Evolutionary conservation across 2,888 invertebrate genomes (phyloP).

Genomic region (Meiosimyza platycephala): DNA sequence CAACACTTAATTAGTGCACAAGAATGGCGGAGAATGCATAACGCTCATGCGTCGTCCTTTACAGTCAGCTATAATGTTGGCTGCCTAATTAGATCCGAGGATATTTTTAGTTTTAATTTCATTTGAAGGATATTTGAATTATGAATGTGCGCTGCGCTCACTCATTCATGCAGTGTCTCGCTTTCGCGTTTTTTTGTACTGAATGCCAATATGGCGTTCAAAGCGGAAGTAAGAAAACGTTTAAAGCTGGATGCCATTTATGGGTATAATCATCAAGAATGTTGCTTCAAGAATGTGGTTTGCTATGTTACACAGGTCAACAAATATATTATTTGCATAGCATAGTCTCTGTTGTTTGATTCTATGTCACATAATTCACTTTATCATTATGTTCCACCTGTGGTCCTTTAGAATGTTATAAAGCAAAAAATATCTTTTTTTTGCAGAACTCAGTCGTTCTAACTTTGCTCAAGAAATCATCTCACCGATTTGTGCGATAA

Average conservation of each 20-base stretch:
- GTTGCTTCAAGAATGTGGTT: too few relatives aligned
- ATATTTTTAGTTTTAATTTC: neutral
- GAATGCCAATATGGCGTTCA: constrained; percentile 24
- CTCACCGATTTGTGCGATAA: too few relatives aligned
- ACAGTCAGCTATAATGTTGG: neutral
- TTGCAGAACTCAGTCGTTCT: too few relatives aligned
- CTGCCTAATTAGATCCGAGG: constrained; percentile 15
- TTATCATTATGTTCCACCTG: too few relatives aligned
- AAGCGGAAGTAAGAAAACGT: constrained; percentile 56
- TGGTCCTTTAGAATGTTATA: too few relatives aligned
- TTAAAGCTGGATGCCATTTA: constrained; percentile 56
- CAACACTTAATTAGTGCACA: constrained; percentile 33
- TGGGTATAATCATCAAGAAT: neutral
- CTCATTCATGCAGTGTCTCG: neutral
- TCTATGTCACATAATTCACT: too few relatives aligned
- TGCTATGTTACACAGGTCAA: too few relatives aligned
- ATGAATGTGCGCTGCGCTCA: constrained; percentile 9
- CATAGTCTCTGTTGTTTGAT: too few relatives aligned
- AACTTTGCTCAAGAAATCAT: too few relatives aligned
- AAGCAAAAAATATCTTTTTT: too few relatives aligned
- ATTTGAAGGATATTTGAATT: neutral
- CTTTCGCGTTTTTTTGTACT: neutral
- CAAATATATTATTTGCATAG: too few relatives aligned
- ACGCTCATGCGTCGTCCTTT: neutral
- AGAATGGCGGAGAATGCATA: neutral